A percentile compares a stretch with the other conserved stretches of the same genome.
These are phyloP conservation scores for Menidia menidia DNA, from an alignment of 2,797 vertebrate species.

Conservation along the genomic window DNA sequence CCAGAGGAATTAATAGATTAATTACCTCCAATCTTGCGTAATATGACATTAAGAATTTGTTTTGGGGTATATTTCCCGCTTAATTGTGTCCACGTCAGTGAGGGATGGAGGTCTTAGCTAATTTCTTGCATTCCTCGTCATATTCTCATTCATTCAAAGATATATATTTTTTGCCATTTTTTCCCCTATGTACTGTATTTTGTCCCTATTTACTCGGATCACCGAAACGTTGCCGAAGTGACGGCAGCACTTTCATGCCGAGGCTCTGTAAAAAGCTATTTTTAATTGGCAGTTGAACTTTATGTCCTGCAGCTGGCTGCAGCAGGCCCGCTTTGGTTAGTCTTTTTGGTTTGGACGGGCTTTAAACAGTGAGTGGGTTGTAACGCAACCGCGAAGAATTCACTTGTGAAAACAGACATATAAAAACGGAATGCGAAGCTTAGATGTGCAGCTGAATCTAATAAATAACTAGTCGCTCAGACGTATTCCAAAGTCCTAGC, in stretches of 20 bases:
- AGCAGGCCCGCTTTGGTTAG: conserved; percentile 15
- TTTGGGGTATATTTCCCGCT: neutral
- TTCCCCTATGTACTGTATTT: conserved; percentile 17
- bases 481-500: too few relatives aligned
- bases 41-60: neutral
- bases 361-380: conserved; percentile 26
- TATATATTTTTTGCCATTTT: neutral
- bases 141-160: neutral
- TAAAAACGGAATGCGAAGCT: conserved; percentile 6
- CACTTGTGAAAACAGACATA: neutral
- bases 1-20: conserved; percentile 20
- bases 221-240: conserved; percentile 6
- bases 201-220: neutral
- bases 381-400: conserved; percentile 21
- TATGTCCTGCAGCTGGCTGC: conserved; percentile 15
- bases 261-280: conserved; percentile 26
- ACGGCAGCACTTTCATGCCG: neutral
- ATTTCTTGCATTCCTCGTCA: conserved; percentile 47
- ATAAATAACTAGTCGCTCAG: neutral
- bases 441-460: neutral
- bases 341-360: conserved; percentile 29
- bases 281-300: conserved; percentile 17
- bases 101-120: conserved; percentile 7
- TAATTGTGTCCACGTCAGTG: neutral
- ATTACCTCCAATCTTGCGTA: conserved; percentile 28